Evolutionary conservation across 2,888 invertebrate species (phyloP), one percentile per base, ranked within the genome.

Genomic region (Phasia obesa): DNA sequence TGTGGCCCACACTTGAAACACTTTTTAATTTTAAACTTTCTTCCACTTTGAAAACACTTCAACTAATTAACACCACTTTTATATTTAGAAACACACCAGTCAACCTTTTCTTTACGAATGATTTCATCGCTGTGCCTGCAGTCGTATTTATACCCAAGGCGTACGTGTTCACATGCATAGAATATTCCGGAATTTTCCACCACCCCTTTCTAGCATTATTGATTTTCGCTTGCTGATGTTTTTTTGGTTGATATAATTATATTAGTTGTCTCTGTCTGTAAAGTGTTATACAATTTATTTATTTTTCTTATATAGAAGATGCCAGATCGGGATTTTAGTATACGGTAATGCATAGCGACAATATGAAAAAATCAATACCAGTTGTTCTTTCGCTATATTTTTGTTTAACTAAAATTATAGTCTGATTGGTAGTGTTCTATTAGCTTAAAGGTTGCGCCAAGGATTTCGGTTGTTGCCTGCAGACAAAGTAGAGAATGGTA

Each of bases 161-260:
- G 38, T 60, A 80, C 79, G 73, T 80, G 79, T 25, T 13, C 21
- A 60, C 53, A 67, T 27, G 5, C 49, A 64, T 0, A 31, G 71
- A 81, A 71, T 42, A 11, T 81, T 81, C 81, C 38, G 13, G 81
- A 84, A 81, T 38, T 75, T 81, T 84, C 78, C 62, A 80, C 64
- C 19, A 51, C 64, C 76, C 70, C 44, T 21, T 60, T 77, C 69
- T 78, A 15, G 57, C 69, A 62, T 78, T 81, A 84, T 84, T 27
- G 84, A 84, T 84, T 84, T 77, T 65, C 27, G 25, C 2, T 9
- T 19, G 23, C 23, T 21, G 11, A 31, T 4, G 7, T 27, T 5
- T 6, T 57, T 27, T 38, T 60, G 9, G 9, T 35, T 9, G 1
- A 11, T 35, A 11, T 11, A 11, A 35, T 42, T n/a, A 15, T 19